A percentile compares a stretch with the other conserved stretches of the same genome.
phyloP scores from a whole-genome alignment of 2,888 invertebrate species.

The Bruchidius siliquastri region DNA sequence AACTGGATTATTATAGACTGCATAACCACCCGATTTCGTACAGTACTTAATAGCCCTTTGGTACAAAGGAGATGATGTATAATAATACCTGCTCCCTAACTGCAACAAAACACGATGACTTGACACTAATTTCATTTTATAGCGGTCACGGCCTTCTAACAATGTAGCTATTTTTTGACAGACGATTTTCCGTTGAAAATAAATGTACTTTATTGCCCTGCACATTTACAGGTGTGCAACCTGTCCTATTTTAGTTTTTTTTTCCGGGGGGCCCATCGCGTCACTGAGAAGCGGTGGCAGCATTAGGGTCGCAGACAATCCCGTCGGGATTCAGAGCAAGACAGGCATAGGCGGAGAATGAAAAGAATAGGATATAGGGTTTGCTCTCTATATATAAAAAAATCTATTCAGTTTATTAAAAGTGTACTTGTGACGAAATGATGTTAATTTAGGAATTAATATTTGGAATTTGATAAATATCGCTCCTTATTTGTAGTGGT shows the following conservation, averaged over 20 bases:
- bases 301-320: not conserved
- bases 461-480: too few species aligned
- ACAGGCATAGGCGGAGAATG: not conserved
- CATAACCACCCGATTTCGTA: not conserved
- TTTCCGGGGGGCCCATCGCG: not conserved
- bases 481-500: too few species aligned
- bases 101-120: conserved; percentile 26
- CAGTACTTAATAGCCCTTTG: not conserved
- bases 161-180: conserved; percentile 31
- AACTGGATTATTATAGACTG: not conserved
- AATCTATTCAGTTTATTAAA: too few species aligned
- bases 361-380: not conserved
- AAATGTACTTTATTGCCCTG: conserved; percentile 38
- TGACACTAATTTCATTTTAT: conserved; percentile 33
- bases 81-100: not conserved
- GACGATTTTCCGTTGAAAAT: conserved; percentile 41
- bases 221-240: conserved; percentile 42
- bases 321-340: not conserved
- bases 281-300: not conserved
- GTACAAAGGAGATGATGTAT: not conserved
- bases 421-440: too few species aligned
- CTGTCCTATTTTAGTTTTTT: conserved; percentile 35
- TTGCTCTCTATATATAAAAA: too few species aligned
- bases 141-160: conserved; percentile 25
- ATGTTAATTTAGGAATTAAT: too few species aligned